Evolutionary conservation across 1,140 invertebrate species (phyloP), one percentile per base, ranked within the genome.

Genomic region (Bombus confusus): DNA sequence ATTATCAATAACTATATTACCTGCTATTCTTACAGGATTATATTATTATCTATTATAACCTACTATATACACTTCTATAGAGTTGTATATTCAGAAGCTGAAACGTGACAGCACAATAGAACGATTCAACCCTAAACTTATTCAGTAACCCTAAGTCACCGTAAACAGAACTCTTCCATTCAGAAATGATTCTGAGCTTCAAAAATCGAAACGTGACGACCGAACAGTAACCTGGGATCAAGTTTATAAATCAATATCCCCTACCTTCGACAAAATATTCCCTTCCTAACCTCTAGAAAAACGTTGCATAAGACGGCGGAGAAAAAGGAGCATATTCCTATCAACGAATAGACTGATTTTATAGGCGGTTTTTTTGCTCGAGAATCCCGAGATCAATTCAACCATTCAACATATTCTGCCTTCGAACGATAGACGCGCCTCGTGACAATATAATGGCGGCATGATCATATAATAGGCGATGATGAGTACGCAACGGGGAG

Each of bases 381-480:
- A 28, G 37, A 62, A 59, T 39, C 25, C 74, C 12, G 3, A 39
- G 34, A 39, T 2, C 75, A 77, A 59, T 62, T 77, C 34, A 64
- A 78, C 15, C 37, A 41, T 37, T 62, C 28, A n/a, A 62, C 8
- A 4, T 43, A 64, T 78, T 75, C 59, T 41, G 72, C 62, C 15
- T 69, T 83, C 37, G 59, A 78, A 69, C 64, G 64, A 69, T 71
- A 79, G 64, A 83, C 66, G n/a, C 37, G 75, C 10, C 13, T 79
- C 64, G 47, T 84, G 82, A 84, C 75, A 18, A 43, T 37, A 71
- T 78, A 71, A 83, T 83, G 47, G 47, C 74, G 74, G 77, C 64
- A 75, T 83, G 82, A 83, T 83, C 74, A 79, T 79, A 71, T 79
- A 84, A 84, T 84, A 79, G 82, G 43, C 82, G 64, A 43, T 25